A percentile compares a stretch with the other conserved stretches of the same genome.
These are phyloP conservation scores for Ophion ellenae DNA, from an alignment of 2,888 invertebrate genomes.

Conservation along the genomic window DNA sequence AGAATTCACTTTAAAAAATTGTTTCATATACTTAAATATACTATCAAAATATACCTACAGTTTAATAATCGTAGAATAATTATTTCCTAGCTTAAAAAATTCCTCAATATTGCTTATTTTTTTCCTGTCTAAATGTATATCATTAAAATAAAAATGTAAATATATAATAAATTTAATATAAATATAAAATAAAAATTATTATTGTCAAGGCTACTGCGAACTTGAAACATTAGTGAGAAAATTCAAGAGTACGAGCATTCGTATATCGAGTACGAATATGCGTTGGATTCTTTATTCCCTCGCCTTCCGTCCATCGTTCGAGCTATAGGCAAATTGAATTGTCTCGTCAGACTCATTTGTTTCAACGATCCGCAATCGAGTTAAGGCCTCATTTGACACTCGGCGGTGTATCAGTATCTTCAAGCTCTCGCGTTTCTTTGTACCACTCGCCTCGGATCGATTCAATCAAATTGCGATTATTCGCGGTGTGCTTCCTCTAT, in stretches of 20 bases:
- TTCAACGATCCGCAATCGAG: conserved; percentile 63
- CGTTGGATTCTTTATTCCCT: neutral
- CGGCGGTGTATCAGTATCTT: neutral
- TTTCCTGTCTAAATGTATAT: too few relatives aligned
- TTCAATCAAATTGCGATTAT: conserved; percentile 44
- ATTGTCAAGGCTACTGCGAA: too few relatives aligned
- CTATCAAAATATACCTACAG: too few relatives aligned
- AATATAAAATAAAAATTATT: too few relatives aligned
- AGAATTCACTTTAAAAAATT: too few relatives aligned
- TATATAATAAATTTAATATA: too few relatives aligned
- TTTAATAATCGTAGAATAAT: too few relatives aligned
- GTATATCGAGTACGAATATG: neutral
- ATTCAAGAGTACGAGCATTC: neutral
- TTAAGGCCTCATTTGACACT: conserved; percentile 44
- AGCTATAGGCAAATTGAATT: conserved; percentile 53
- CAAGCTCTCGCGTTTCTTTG: conserved; percentile 26
- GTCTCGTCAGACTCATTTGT: conserved; percentile 59
- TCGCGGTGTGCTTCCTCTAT: neutral
- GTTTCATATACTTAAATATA: too few relatives aligned
- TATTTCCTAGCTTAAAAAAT: too few relatives aligned
- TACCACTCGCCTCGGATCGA: conserved; percentile 3
- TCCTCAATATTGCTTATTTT: too few relatives aligned
- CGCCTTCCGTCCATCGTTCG: neutral
- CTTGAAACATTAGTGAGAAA: neutral
- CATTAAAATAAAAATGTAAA: too few relatives aligned